Conservation (phyloP, 2,113 vertebrate species). For the Pseudorectes ferrugineus region DNA sequence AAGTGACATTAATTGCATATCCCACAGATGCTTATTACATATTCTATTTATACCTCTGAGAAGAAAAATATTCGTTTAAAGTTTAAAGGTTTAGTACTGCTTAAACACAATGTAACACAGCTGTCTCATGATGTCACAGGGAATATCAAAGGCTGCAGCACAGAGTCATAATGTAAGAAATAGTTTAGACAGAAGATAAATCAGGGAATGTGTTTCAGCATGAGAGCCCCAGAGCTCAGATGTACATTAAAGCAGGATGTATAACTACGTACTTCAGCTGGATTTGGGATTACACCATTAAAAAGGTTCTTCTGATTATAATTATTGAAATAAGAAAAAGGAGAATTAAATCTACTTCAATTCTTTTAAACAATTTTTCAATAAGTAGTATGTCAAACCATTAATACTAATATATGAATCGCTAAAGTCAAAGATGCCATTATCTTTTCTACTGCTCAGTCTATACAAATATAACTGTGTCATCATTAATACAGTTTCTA, state of each 20-base stretch:
- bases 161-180: conserved; percentile 8
- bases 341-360: neutral
- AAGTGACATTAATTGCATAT: conserved; percentile 72
- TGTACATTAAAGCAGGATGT: conserved; percentile 5
- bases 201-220: neutral
- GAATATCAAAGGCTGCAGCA: conserved; percentile 55
- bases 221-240: conserved; percentile 31
- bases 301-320: neutral
- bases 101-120: conserved; percentile 66
- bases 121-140: conserved; percentile 62
- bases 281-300: neutral
- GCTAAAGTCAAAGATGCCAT: neutral
- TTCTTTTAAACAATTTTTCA: neutral
- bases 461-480: neutral
- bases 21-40: conserved; percentile 72
- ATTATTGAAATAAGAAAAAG: neutral
- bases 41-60: conserved; percentile 72
- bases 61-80: conserved; percentile 69
- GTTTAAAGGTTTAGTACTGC: conserved; percentile 69
- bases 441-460: neutral
- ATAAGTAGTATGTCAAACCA: neutral
- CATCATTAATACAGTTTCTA: neutral
- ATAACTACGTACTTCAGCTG: neutral
- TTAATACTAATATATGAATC: neutral
- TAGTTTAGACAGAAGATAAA: conserved; percentile 47